phyloP scores from a whole-genome alignment of 2,797 vertebrate species.

The Tarsius wallacei region DNA sequence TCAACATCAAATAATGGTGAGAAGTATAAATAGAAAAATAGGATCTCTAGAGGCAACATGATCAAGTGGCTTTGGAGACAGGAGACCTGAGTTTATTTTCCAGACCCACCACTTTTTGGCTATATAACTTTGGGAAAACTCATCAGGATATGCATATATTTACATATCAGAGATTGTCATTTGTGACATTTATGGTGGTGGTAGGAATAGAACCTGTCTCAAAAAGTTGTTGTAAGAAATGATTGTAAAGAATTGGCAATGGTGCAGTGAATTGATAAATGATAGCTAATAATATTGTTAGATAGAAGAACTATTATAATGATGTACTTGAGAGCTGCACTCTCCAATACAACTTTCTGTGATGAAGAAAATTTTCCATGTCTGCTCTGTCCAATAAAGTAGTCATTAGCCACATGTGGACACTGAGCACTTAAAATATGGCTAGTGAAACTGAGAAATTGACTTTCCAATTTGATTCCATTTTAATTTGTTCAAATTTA shows the following conservation, averaged over 20 bases:
- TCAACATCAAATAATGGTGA: not conserved
- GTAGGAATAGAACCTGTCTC: not conserved
- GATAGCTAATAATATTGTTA: not conserved
- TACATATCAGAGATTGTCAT: not conserved
- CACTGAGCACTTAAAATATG: not conserved
- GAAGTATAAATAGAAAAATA: not conserved
- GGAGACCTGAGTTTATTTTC: not conserved
- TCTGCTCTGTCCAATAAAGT: not conserved
- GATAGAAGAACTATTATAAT: not conserved
- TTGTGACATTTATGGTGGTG: not conserved
- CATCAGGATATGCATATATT: not conserved
- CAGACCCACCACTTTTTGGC: not conserved
- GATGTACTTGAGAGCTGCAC: not conserved
- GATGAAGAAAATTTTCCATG: not conserved
- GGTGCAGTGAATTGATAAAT: not conserved
- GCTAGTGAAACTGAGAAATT: not conserved
- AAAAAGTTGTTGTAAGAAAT: not conserved
- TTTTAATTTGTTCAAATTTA: conserved; percentile 36
- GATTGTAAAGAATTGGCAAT: not conserved
- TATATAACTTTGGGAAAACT: not conserved
- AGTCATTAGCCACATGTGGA: not conserved
- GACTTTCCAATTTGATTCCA: conserved; percentile 9
- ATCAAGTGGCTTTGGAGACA: not conserved
- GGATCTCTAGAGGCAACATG: not conserved
- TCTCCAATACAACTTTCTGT: not conserved